Evolutionary conservation across 2,797 vertebrate species (phyloP).

Genomic region (Phaenicophaeus curvirostris): DNA sequence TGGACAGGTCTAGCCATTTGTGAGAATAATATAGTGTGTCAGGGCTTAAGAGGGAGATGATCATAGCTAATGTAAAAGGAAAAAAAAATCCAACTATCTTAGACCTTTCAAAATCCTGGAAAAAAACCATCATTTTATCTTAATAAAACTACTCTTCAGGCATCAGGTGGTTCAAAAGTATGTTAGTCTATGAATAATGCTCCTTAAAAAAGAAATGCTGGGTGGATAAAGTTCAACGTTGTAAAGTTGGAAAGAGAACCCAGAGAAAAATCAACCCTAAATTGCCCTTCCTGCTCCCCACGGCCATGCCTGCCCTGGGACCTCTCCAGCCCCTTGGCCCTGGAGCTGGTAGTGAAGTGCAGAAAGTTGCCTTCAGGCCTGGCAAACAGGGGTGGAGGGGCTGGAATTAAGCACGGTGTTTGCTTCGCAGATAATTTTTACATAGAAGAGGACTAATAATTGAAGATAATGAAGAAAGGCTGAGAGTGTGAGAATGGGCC

Average conservation of each 20-base stretch:
- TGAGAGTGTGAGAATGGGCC: background rate
- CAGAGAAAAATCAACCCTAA: background rate
- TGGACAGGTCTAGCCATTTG: background rate
- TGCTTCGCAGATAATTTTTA: background rate
- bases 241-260: background rate
- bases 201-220: background rate
- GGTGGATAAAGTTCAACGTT: background rate
- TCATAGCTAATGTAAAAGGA: background rate
- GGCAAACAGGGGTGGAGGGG: background rate
- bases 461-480: background rate
- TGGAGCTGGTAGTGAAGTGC: accelerated
- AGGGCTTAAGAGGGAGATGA: background rate
- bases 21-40: background rate
- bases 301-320: no score
- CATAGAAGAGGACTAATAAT: background rate
- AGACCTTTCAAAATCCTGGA: background rate
- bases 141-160: background rate
- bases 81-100: background rate
- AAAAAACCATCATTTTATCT: background rate
- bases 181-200: background rate
- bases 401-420: background rate
- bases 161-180: background rate
- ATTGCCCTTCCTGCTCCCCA: background rate
- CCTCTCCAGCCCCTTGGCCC: background rate
- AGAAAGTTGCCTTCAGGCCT: background rate